These are phyloP conservation scores for Spilarctia lutea DNA, from an alignment of 2,888 invertebrate genomes.

Conservation along the genomic window DNA sequence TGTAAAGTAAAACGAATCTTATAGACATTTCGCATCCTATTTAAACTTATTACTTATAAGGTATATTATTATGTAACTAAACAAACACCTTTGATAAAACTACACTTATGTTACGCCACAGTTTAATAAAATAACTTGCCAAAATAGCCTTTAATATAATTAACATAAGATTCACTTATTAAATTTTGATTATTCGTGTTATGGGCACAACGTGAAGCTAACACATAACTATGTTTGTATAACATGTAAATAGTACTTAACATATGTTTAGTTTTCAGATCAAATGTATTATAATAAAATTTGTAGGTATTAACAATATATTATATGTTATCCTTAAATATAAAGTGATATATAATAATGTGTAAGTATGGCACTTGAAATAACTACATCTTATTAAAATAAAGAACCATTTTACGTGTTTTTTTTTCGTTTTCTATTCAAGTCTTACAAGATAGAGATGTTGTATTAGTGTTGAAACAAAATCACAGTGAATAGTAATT, in stretches of 20 bases:
- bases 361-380: slow-evolving; percentile 54
- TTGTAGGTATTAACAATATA: slow-evolving; percentile 43
- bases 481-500: too few relatives aligned
- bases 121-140: not conserved
- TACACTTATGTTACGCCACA: not conserved
- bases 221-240: slow-evolving; percentile 1
- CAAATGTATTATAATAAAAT: slow-evolving; percentile 43
- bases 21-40: too few relatives aligned
- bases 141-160: not conserved
- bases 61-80: not conserved
- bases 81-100: not conserved
- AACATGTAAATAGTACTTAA: slow-evolving; percentile 33
- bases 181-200: slow-evolving; percentile 1
- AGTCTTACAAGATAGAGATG: not conserved
- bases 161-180: not conserved
- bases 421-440: not conserved
- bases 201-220: slow-evolving; percentile 7
- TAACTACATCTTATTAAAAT: slow-evolving; percentile 37
- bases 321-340: slow-evolving; percentile 42
- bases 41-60: too few relatives aligned
- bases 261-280: slow-evolving; percentile 45
- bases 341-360: slow-evolving; percentile 36
- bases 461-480: not conserved
- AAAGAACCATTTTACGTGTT: slow-evolving; percentile 5
- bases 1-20: not conserved